Conservation (phyloP, 1,140 invertebrate species). For the Micrasema longulum region DNA sequence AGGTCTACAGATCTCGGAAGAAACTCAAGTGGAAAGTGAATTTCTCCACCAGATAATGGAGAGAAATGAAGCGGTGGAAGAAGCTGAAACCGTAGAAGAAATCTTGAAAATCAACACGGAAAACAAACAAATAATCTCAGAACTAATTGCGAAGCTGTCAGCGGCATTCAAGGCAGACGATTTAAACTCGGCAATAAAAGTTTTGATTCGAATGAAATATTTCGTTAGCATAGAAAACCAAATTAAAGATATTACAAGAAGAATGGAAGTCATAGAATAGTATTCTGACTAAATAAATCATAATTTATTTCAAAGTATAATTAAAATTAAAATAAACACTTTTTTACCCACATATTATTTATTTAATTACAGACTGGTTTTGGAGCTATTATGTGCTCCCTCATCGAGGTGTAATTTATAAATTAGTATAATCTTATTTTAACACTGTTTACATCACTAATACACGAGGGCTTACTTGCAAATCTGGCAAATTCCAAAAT, state of each 20-base stretch:
- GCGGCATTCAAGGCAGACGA: slow-evolving; percentile 73
- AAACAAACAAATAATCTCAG: slow-evolving; percentile 70
- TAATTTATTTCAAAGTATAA: no score
- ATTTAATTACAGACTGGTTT: no score
- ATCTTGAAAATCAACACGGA: slow-evolving; percentile 72
- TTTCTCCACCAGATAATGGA: slow-evolving; percentile 92
- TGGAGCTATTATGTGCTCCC: no score
- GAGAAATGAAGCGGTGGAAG: slow-evolving; percentile 85
- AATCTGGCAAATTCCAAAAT: no score
- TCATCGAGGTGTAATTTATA: no score
- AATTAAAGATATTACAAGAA: slow-evolving; percentile 78
- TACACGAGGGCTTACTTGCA: no score
- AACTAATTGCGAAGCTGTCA: slow-evolving; percentile 70
- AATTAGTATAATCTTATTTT: no score
- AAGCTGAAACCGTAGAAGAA: slow-evolving; percentile 70
- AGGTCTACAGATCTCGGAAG: slow-evolving; percentile 77
- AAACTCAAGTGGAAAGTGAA: slow-evolving; percentile 75
- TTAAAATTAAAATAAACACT: no score
- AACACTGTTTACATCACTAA: no score
- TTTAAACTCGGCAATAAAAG: slow-evolving; percentile 70
- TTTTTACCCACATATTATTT: no score
- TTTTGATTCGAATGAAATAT: slow-evolving; percentile 85
- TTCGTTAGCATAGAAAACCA: slow-evolving; percentile 81
- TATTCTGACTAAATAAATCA: no score
- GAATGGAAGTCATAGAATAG: slow-evolving; percentile 72